Conservation (phyloP, 2,888 invertebrate genomes). For the Leucozona laternaria region DNA sequence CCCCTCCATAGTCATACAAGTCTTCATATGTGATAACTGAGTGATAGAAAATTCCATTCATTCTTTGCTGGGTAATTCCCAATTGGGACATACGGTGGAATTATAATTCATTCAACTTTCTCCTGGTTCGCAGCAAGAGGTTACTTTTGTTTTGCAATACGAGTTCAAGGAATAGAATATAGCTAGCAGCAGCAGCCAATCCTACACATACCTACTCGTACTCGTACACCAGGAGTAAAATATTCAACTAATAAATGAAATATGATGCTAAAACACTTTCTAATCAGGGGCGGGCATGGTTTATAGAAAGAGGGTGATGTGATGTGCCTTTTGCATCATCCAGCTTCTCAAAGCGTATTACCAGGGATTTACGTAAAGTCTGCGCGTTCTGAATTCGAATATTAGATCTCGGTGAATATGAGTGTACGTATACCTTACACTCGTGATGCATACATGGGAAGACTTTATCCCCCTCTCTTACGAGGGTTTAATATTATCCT, state of each 20-base stretch:
- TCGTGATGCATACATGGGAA: slow-evolving; percentile 1
- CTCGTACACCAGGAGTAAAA: slow-evolving; percentile 25
- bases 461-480: slow-evolving; percentile 43
- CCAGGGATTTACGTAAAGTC: slow-evolving; percentile 69
- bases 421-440: background rate
- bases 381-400: slow-evolving; percentile 52
- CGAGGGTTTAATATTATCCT: slow-evolving; percentile 41
- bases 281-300: slow-evolving; percentile 74
- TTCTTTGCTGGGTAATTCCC: slow-evolving; percentile 77
- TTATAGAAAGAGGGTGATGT: slow-evolving; percentile 23
- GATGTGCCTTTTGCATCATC: slow-evolving; percentile 8
- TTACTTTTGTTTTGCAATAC: slow-evolving; percentile 58
- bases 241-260: slow-evolving; percentile 78
- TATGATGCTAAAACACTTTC: slow-evolving; percentile 78
- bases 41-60: slow-evolving; percentile 53
- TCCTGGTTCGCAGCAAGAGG: slow-evolving; percentile 28
- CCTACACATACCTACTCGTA: background rate
- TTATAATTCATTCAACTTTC: slow-evolving; percentile 78
- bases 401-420: slow-evolving; percentile 43
- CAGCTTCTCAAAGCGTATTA: slow-evolving; percentile 64
- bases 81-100: slow-evolving; percentile 82
- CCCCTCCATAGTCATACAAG: slow-evolving; percentile 1
- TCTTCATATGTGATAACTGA: slow-evolving; percentile 7
- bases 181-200: slow-evolving; percentile 42
- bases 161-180: background rate